Evolutionary conservation across 2,113 vertebrate species (phyloP).

Genomic region (Mobula hypostoma): DNA sequence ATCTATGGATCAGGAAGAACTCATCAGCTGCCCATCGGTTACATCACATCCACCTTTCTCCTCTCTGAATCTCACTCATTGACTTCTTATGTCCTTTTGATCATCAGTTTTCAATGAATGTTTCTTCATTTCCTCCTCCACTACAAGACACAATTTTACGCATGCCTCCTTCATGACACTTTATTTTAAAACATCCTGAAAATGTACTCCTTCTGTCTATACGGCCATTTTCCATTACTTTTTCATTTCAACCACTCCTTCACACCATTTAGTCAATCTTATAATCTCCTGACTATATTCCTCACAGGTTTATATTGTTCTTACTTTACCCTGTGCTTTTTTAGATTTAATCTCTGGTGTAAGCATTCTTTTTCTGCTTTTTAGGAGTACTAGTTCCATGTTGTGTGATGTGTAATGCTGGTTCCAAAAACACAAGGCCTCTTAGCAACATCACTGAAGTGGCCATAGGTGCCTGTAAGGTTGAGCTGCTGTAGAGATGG

Average conservation of each 20-base stretch:
- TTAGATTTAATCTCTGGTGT: no score
- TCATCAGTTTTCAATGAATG: background rate
- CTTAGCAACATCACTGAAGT: no score
- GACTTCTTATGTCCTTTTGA: background rate
- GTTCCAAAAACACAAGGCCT: no score
- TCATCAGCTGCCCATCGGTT: background rate
- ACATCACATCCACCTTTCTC: background rate
- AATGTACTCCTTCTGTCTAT: background rate
- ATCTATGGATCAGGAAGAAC: background rate
- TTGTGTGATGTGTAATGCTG: no score
- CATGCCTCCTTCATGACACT: background rate
- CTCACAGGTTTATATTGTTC: background rate
- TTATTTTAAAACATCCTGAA: background rate
- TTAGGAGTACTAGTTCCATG: no score
- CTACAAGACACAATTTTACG: background rate
- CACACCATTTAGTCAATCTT: background rate
- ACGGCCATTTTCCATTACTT: background rate
- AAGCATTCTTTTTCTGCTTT: no score
- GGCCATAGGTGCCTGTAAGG: no score
- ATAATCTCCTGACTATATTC: background rate
- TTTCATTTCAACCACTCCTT: background rate
- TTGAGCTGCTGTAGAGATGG: no score
- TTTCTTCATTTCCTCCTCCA: background rate
- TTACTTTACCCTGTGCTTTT: no score
- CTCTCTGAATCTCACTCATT: background rate